Evolutionary conservation across 2,888 invertebrate genomes (phyloP), one percentile per base, ranked within the genome.

Genomic region (Proisotoma minuta): DNA sequence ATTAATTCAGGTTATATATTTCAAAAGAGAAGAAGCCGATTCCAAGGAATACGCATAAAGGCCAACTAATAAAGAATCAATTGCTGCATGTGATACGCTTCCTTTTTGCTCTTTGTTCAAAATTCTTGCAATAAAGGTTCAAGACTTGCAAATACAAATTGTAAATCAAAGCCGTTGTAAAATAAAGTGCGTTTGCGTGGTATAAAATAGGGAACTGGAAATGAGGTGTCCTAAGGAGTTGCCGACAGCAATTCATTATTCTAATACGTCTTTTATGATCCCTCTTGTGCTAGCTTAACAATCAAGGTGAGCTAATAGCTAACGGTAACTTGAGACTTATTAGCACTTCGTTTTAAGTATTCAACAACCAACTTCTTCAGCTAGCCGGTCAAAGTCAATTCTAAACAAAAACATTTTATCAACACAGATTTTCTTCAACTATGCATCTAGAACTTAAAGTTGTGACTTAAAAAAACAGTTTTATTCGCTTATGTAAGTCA

Each of bases 321-420:
- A 52, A 52, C 52, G 52, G 52, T 52, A 52, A 52, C 52, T 52
- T 26, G 52, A 49, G 28, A 52, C 52, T 52, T 52, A 52, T 52
- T 52, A 52, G 52, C 52, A 52, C 52, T 52, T 28, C 18, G 24
- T n/a, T 20, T 15, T 15, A 22, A 20, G 47, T 18, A 47, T 47
- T 18, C 47, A 47, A 18, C 47, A 47, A n/a, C n/a, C n/a, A n/a
- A 5, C 47, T 10, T 47, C n/a, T n/a, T 10, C 20, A n/a, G 5
- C 5, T 5, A 47, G 5, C n/a, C 47, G 5, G 5, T 47, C 47
- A n/a, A 18, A 5, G 5, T 18, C n/a, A 5, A 47, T 10, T 47
- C 47, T 47, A 5, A 10, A 47, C 47, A 47, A 47, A 18, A 34
- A 34, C 34, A 5, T 18, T 47, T 47, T 5, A 22, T n/a, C 24